Percentiles rank a stretch among this genome's conserved stretches.
Evolutionary conservation across 53 echinoderm and acorn worm species (phyloP).

Genomic region (Apostichopus leukothele): DNA sequence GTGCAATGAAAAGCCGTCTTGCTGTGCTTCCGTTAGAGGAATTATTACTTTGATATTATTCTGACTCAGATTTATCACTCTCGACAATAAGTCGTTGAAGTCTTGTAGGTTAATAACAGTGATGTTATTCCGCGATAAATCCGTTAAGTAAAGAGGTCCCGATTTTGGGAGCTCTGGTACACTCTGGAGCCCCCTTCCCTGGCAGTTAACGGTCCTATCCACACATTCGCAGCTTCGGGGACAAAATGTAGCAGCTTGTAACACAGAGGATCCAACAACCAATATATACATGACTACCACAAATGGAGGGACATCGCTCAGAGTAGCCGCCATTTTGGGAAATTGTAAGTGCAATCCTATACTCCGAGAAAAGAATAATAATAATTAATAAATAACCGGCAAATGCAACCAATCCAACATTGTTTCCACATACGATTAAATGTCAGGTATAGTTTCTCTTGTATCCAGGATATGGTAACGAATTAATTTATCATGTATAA

Average conservation of each 20-base stretch:
- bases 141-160: neutral
- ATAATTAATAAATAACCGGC: too few relatives aligned
- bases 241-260: neutral
- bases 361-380: too few relatives aligned
- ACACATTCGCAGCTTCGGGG: slow-evolving; percentile 12
- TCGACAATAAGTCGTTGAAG: neutral
- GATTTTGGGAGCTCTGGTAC: neutral
- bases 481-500: too few relatives aligned
- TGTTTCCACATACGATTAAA: too few relatives aligned
- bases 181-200: neutral
- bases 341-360: too few relatives aligned
- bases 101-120: slow-evolving; percentile 6
- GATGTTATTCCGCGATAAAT: slow-evolving; percentile 41
- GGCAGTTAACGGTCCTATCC: neutral
- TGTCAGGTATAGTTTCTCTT: too few relatives aligned
- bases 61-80: slow-evolving; percentile 26
- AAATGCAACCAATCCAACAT: too few relatives aligned
- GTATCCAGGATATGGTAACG: too few relatives aligned
- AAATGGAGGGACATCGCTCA: neutral
- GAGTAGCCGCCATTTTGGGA: neutral
- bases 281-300: neutral
- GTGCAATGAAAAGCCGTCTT: neutral
- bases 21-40: neutral
- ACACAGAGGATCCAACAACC: neutral
- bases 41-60: slow-evolving; percentile 3